Evolutionary conservation across 1,140 invertebrate species (phyloP).

Genomic region (Drosophila burlai): DNA sequence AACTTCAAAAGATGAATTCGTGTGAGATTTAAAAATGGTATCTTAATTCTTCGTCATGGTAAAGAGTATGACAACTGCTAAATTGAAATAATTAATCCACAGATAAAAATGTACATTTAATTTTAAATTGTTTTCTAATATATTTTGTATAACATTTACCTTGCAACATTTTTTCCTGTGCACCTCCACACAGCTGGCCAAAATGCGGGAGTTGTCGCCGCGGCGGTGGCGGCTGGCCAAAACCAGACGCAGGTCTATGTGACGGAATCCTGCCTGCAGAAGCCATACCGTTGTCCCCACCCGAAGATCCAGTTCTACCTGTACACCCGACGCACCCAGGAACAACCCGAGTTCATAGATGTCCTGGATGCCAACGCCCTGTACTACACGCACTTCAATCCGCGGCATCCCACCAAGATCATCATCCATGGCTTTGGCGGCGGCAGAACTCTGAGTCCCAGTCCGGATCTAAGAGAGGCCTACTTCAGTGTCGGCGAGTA

Average conservation of each 20-base stretch:
- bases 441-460: constrained; percentile 91
- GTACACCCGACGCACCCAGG: constrained; percentile 92
- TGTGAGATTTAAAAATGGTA: too few relatives aligned
- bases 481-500: constrained; percentile 92
- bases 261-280: constrained; percentile 92
- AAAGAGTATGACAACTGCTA: background rate
- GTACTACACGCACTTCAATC: constrained; percentile 90
- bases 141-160: background rate
- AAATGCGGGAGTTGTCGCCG: constrained; percentile 66
- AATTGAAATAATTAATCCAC: background rate
- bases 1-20: background rate
- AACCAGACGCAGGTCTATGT: constrained; percentile 88
- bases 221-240: constrained; percentile 67
- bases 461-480: constrained; percentile 92
- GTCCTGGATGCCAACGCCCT: constrained; percentile 89
- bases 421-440: constrained; percentile 94
- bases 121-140: background rate
- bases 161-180: background rate
- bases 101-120: background rate
- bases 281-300: constrained; percentile 92
- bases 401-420: constrained; percentile 91
- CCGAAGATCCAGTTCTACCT: constrained; percentile 92
- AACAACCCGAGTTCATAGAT: constrained; percentile 90
- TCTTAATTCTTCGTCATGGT: background rate
- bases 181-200: constrained; percentile 57